phyloP scores from a whole-genome alignment of 2,113 vertebrate genomes.

The Chaetorhynchus papuensis region DNA sequence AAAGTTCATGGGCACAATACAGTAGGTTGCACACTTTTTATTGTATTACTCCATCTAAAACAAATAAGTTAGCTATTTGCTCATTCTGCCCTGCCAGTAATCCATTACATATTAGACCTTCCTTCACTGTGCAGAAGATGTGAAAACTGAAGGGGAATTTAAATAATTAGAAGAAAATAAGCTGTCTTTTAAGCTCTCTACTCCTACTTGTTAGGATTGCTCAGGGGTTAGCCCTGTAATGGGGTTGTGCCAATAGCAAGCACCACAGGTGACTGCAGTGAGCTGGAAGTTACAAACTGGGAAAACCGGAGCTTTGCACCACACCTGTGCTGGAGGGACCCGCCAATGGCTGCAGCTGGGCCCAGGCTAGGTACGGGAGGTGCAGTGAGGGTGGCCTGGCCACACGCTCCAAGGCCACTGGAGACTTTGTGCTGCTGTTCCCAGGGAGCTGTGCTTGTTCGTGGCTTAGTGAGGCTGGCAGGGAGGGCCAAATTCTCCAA shows the following conservation, averaged over 20 bases:
- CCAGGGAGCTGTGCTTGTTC: not conserved
- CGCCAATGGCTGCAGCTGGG: fast-evolving
- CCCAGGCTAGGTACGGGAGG: fast-evolving
- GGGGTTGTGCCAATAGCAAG: not conserved
- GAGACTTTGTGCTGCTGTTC: not conserved
- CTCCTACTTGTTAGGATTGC: not conserved
- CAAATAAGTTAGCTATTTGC: constrained; percentile 23
- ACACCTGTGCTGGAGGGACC: not conserved
- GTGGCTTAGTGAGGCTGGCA: not conserved
- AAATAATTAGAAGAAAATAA: not conserved
- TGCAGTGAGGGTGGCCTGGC: not conserved
- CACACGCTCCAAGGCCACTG: fast-evolving
- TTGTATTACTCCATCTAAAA: constrained; percentile 3
- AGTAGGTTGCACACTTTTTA: not conserved
- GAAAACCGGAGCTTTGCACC: not conserved
- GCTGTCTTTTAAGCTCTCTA: not conserved
- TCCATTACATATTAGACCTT: constrained; percentile 34
- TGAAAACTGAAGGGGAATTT: not conserved
- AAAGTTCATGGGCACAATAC: constrained; percentile 50
- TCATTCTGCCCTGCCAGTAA: not conserved
- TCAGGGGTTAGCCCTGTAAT: not conserved
- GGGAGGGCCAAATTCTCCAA: not conserved
- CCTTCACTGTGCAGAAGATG: not conserved
- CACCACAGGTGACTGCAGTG: not conserved
- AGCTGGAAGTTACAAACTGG: not conserved